Percentiles rank a stretch among this genome's conserved stretches.
Conservation (phyloP, 1,140 invertebrate genomes). For the Zaprionus camerounensis region DNA sequence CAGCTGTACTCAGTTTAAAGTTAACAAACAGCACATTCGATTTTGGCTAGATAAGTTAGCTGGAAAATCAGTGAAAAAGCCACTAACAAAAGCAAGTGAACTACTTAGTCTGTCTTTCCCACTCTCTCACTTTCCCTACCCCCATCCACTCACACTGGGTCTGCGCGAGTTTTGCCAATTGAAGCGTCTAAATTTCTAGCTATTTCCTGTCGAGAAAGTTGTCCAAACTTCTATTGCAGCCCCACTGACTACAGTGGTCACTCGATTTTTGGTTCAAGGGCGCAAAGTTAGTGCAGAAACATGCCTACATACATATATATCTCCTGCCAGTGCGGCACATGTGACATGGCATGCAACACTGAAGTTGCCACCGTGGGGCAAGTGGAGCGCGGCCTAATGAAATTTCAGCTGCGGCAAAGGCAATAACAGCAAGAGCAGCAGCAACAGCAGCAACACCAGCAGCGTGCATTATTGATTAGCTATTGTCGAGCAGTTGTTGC, state of each 20-base stretch:
- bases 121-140: no score
- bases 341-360: slow-evolving; percentile 53
- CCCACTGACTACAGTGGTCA: slow-evolving; percentile 27
- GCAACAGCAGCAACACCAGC: slow-evolving; percentile 17
- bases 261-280: slow-evolving; percentile 65
- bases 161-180: not conserved
- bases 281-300: slow-evolving; percentile 33
- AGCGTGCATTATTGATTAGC: slow-evolving; percentile 63
- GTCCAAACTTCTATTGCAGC: not conserved
- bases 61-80: no score
- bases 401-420: slow-evolving; percentile 50
- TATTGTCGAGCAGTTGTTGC: slow-evolving; percentile 27
- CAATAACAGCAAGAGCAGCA: slow-evolving; percentile 10
- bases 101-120: no score
- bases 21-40: no score
- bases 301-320: not conserved
- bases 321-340: slow-evolving; percentile 19
- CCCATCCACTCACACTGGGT: not conserved
- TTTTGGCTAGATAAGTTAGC: no score
- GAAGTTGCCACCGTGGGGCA: slow-evolving; percentile 30
- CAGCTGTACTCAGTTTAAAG: no score
- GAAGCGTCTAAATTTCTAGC: not conserved
- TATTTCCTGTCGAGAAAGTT: not conserved
- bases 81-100: no score
- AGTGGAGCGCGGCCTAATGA: slow-evolving; percentile 47